Evolutionary conservation across 2,888 invertebrate genomes (phyloP), one percentile per base, ranked within the genome.

Genomic region (Pollenia labialis): DNA sequence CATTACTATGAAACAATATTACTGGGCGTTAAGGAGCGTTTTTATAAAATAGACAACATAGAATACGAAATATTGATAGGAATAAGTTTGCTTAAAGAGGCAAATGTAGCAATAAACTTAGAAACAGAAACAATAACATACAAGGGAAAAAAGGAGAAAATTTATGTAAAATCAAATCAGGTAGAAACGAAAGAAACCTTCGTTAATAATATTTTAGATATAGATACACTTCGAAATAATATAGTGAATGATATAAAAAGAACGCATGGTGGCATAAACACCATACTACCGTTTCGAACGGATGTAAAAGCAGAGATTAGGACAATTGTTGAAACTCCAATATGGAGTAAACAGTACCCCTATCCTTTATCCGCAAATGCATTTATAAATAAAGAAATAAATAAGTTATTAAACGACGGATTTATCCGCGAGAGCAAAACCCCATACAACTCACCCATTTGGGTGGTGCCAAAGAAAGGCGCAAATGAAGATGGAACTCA

Each of bases 231-330:
- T 46, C 23, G 46, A 66, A 66, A 66, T 48, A 48, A 66, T 66
- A 66, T 66, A 66, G 18, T 66, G n/a, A 9, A 56, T 8, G 56
- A 56, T 18, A 56, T 56, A 56, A 11, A 48, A 50, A 50, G 48
- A 68, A 14, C 6, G 8, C 54, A 69, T 54, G 4, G 6, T 42
- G 50, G 16, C 12, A 84, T 84, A 69, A 72, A 80, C 64, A 84
- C 54, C 52, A 76, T 16, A 18, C 44, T 86, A 56, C 85, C 88
- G 8, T 85, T 81, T 64, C n/a, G 75, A 14, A 88, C 81, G 54
- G 81, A 88, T 58, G 60, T 88, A 23, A 84, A 42, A 32, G 86
- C 79, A n/a, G 76, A 85, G 72, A 86, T 88, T 40, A 42, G 80
- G 46, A 87, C 80, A 56, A 80, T 46, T 18, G 54, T 69, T 62